Evolutionary conservation across 2,888 invertebrate species (phyloP), one percentile per base, ranked within the genome.

Genomic region (Noctua pronuba): DNA sequence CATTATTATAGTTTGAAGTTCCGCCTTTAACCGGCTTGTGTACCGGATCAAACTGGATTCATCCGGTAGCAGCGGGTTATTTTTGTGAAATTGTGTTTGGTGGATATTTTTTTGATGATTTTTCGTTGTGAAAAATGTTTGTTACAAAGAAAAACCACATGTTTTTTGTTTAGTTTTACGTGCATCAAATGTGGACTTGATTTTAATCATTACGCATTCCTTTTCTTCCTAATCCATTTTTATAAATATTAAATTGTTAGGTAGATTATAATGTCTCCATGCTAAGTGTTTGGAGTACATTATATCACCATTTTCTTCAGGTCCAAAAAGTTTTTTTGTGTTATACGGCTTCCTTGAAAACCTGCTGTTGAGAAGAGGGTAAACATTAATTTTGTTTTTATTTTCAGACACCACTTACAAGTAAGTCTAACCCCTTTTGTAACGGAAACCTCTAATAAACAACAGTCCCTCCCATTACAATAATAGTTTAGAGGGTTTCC

Each of bases 1-100:
- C 81, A 83, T 85, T 84, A 82, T 75, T 85, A 73, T 72, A 64
- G 79, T 76, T 72, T 69, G 60, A 44, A 73, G 75, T 80, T 85
- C 71, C 41, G 67, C 46, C 70, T 80, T 73, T 64, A 77, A 86
- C 84, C n/a, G 73, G 86, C 49, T 84, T 58, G 64, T 84, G 73
- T 67, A 73, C 55, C 24, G 67, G 75, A 75, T 80, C 38, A 31
- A 67, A 75, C 73, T 68, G 58, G 80, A 58, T 69, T 68, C 38
- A 64, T 66, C 38, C 28, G 38, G 80, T 70, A 24, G 62, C 28
- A 70, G 52, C 10, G 11, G 41, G 66, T 41, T 67, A 24, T 64
- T 68, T 62, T 49, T 70, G 28, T 44, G 18, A 46, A 41, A 55
- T 55, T 49, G 1, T 46, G 16, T 71, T 52, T 73, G 52, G 16